Percentiles rank a stretch among this genome's conserved stretches.
Conservation (phyloP, 2,888 invertebrate genomes). For the Thumatha senex region DNA sequence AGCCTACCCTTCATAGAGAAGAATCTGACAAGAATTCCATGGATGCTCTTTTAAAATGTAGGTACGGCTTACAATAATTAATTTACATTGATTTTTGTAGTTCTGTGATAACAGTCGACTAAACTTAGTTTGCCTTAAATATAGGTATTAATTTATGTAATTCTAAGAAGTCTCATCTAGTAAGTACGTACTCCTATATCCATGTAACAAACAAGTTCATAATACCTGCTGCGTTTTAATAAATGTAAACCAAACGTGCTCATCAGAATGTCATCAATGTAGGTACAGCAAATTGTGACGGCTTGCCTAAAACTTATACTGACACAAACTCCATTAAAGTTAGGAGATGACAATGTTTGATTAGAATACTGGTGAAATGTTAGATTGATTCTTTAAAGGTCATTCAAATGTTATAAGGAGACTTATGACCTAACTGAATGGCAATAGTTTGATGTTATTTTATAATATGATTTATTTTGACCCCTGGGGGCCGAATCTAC, state of each 20-base stretch:
- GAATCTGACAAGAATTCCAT: no score
- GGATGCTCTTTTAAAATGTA: no score
- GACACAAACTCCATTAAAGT: slow-evolving; percentile 21
- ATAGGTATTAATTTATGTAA: no score
- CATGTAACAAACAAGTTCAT: slow-evolving; percentile 50
- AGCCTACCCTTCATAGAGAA: no score
- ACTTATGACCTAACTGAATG: no score
- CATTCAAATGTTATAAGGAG: background rate
- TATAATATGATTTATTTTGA: no score
- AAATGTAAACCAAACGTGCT: slow-evolving; percentile 68
- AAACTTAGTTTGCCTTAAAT: no score
- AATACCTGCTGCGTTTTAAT: slow-evolving; percentile 74
- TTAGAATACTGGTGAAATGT: slow-evolving; percentile 8
- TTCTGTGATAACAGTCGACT: no score
- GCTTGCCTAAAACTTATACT: slow-evolving; percentile 36
- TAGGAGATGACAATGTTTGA: slow-evolving; percentile 26
- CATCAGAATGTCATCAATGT: slow-evolving; percentile 80
- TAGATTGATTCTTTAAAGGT: slow-evolving; percentile 7
- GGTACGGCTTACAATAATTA: no score
- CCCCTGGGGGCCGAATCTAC: no score
- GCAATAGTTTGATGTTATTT: no score
- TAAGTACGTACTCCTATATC: slow-evolving; percentile 18
- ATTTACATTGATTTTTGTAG: no score
- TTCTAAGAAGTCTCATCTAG: slow-evolving; percentile 36
- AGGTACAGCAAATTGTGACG: slow-evolving; percentile 59